Evolutionary conservation across 92 coral and sea anemone genomes (phyloP), one percentile per base, ranked within the genome.

Genomic region (Zoanthus sansibaricus): DNA sequence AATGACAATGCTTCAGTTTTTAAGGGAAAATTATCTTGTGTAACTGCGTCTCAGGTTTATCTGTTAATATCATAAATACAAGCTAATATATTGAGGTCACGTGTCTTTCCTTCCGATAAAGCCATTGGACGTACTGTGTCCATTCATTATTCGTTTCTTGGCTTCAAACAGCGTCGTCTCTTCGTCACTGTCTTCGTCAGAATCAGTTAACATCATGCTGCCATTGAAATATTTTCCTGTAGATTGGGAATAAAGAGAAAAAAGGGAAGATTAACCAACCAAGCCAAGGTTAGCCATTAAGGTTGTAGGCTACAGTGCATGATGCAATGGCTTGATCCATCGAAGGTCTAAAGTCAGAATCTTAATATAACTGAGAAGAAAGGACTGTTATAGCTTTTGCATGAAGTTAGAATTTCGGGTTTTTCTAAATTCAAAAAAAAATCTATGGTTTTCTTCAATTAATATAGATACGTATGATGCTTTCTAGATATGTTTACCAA

Each of bases 91-190:
- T 31, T 31, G 20, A 67, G 76, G 64, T 88, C 92, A 86, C 83
- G 87, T 32, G 87, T 85, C 82, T 59, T 77, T 71, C 83, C 92
- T 69, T 85, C 92, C 92, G 77, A 84, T 85, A 51, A 83, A 71
- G 44, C 98, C 98, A 79, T 94, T 94, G 10, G 88, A 76, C 3
- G 90, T 89, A 54, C 73, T 77, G 47, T 88, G 84, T 59, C 98
- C 93, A 32, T 94, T 93, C 93, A 94, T 96, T 52, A 83, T 74
- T n/a, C 97, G 92, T 67, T 95, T 97, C 82, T 93, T 94, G 44
- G 92, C 98, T 91, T 97, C 99, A 84, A 95, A 97, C 9, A 97
- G 87, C 0, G 99, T 97, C 15, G 98, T 90, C 55, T 97, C 99
- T 25, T 94, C 99, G 66, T 95, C 98, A 42, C 97, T 95, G 76